Evolutionary conservation across 2,888 invertebrate genomes (phyloP).

Genomic region (Lithophane ornitopus): DNA sequence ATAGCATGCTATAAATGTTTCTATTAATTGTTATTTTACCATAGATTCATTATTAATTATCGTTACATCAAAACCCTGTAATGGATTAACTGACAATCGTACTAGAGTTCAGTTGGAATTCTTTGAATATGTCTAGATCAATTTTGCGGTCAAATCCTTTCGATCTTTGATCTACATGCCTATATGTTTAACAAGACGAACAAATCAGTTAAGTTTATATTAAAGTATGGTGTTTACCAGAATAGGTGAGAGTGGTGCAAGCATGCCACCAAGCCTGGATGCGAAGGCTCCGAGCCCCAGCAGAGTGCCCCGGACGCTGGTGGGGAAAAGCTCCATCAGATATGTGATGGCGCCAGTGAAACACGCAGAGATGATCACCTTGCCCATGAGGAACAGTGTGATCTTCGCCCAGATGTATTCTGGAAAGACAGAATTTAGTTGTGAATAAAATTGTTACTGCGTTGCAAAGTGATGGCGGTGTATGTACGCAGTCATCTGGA

Average conservation of each 20-base stretch:
- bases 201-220: background rate
- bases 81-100: background rate
- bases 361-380: slow-evolving; percentile 91
- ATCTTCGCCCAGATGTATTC: slow-evolving; percentile 78
- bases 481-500: no score
- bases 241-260: slow-evolving; percentile 92
- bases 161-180: no score
- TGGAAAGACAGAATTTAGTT: slow-evolving; percentile 60
- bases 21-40: no score
- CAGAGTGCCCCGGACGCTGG: slow-evolving; percentile 91
- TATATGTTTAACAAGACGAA: background rate
- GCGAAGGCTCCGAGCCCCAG: slow-evolving; percentile 91
- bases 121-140: background rate
- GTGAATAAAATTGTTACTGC: background rate
- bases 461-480: background rate
- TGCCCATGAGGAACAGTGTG: slow-evolving; percentile 89
- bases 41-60: no score
- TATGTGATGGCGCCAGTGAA: slow-evolving; percentile 91
- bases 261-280: slow-evolving; percentile 91
- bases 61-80: background rate
- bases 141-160: background rate
- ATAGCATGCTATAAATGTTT: no score
- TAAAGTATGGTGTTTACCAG: slow-evolving; percentile 72
- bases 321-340: slow-evolving; percentile 92
- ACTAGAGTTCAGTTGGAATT: background rate